A percentile compares a stretch with the other conserved stretches of the same genome.
Conservation (phyloP, 23 tunicate species). For the Clavelina lepadiformis region DNA sequence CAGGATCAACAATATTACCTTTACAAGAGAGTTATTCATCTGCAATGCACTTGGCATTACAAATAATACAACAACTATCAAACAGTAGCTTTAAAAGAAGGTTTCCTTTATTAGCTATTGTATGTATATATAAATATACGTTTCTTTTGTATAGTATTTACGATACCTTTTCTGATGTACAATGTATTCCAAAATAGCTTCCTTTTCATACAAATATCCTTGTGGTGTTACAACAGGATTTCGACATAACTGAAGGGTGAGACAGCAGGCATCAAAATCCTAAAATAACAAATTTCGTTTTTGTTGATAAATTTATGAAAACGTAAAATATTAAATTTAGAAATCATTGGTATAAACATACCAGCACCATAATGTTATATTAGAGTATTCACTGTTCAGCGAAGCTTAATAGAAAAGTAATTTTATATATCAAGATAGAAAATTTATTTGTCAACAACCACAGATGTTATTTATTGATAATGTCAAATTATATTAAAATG, state of each 20-base stretch:
- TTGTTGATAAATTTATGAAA: too few relatives aligned
- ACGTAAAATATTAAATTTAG: too few relatives aligned
- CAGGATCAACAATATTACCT: not conserved
- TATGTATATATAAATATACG: not conserved
- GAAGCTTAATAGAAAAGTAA: too few relatives aligned
- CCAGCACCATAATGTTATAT: too few relatives aligned
- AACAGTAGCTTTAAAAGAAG: not conserved
- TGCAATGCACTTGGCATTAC: not conserved
- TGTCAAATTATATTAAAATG: too few relatives aligned
- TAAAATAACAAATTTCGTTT: not conserved
- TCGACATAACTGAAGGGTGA: constrained; percentile 83
- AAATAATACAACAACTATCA: not conserved
- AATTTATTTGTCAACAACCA: too few relatives aligned
- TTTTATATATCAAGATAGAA: too few relatives aligned
- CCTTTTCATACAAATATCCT: constrained; percentile 82
- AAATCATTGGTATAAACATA: too few relatives aligned
- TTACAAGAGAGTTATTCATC: not conserved
- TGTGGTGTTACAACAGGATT: constrained; percentile 85
- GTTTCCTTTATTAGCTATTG: not conserved
- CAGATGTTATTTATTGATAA: too few relatives aligned
- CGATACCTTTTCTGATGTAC: constrained; percentile 81
- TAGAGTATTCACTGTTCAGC: too few relatives aligned
- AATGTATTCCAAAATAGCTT: constrained; percentile 90
- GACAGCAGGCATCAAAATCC: constrained; percentile 95
- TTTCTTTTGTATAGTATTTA: too few relatives aligned